phyloP scores from a whole-genome alignment of 2,797 vertebrate genomes.

The Myotis findleyi region DNA sequence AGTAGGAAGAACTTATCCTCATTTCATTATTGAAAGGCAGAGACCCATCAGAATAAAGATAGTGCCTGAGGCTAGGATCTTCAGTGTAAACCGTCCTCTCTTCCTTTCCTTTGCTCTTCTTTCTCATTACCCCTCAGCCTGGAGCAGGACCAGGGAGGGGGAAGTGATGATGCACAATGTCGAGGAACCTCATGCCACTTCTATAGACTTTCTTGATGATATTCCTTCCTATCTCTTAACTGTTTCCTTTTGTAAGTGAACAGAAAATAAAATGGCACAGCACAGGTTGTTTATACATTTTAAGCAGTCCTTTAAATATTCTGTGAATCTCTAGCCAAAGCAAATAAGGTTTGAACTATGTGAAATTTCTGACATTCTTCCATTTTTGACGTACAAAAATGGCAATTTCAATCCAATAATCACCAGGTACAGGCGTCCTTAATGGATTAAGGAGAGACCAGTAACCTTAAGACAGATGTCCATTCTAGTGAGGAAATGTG shows the following conservation, averaged over 20 bases:
- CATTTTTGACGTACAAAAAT: conserved; percentile 26
- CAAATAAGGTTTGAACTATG: background rate
- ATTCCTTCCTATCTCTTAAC: background rate
- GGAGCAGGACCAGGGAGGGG: background rate
- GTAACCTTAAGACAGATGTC: background rate
- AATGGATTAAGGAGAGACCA: background rate
- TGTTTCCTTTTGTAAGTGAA: background rate
- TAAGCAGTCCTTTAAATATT: conserved; percentile 1
- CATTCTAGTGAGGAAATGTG: background rate
- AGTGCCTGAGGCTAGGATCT: background rate
- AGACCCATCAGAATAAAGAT: background rate
- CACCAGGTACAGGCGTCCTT: background rate
- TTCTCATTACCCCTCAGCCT: background rate
- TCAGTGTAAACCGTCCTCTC: background rate
- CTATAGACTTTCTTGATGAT: background rate
- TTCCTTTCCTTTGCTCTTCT: background rate
- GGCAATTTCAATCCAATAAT: background rate
- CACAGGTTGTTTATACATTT: background rate
- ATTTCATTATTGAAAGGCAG: background rate
- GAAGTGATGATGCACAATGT: background rate
- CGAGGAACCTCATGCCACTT: background rate
- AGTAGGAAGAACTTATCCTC: background rate
- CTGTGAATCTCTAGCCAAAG: background rate
- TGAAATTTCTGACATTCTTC: background rate
- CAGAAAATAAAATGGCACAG: conserved; percentile 21